Conservation (phyloP, 1,140 invertebrate genomes). For the Anastrepha ludens region DNA sequence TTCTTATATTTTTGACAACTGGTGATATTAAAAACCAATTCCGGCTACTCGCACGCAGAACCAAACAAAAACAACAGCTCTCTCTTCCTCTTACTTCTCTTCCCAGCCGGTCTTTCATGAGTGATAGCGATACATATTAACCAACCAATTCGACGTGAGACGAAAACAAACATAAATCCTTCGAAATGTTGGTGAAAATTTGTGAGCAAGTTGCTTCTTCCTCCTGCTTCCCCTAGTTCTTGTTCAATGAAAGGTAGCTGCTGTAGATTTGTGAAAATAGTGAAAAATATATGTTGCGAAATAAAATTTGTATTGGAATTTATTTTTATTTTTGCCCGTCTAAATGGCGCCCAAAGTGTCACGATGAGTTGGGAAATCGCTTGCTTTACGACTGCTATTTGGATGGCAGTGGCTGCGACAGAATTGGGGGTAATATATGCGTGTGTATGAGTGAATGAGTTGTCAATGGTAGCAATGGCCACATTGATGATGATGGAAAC, state of each 20-base stretch:
- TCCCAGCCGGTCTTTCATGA: background rate
- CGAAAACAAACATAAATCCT: constrained; percentile 49
- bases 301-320: constrained; percentile 34
- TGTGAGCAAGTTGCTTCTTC: background rate
- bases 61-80: no score
- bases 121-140: background rate
- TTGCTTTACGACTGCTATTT: background rate
- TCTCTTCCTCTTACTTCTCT: no score
- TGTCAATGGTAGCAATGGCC: background rate
- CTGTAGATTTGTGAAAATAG: background rate
- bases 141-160: background rate
- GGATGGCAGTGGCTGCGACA: background rate
- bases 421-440: background rate
- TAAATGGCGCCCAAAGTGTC: constrained; percentile 9
- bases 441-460: constrained; percentile 1
- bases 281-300: background rate
- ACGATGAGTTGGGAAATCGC: background rate
- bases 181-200: background rate
- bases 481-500: background rate
- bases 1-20: no score
- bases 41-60: no score
- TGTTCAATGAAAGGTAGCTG: background rate
- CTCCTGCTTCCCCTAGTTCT: background rate
- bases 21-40: no score
- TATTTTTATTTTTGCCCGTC: constrained; percentile 40